A percentile compares a stretch with the other conserved stretches of the same genome.
phyloP scores from a whole-genome alignment of 2,113 vertebrate genomes.

The Syngnathus scovelli region DNA sequence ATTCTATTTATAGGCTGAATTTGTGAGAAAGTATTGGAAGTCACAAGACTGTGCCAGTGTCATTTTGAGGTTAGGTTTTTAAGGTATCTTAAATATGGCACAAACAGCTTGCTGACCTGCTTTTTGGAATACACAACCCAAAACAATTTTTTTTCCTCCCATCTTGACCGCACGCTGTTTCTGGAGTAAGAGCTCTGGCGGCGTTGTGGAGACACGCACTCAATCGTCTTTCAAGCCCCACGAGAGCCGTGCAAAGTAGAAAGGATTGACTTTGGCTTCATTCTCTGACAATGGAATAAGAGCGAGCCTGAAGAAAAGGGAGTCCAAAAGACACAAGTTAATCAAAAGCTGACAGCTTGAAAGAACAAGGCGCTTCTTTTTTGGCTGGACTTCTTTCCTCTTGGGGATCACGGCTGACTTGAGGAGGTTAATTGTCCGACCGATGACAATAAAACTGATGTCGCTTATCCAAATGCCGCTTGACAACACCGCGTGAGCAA shows the following conservation, averaged over 20 bases:
- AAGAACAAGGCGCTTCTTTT: constrained; percentile 27
- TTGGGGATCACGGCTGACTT: constrained; percentile 33
- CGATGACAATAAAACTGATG: too few species aligned
- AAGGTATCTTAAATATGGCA: background rate
- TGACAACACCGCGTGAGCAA: background rate
- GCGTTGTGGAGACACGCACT: constrained; percentile 1
- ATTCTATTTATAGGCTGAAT: too few species aligned
- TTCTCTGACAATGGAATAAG: constrained; percentile 19
- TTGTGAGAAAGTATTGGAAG: too few species aligned
- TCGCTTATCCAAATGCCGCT: too few species aligned
- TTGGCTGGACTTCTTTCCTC: constrained; percentile 30
- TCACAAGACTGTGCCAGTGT: too few species aligned
- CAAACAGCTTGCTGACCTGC: background rate
- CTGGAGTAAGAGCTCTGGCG: background rate
- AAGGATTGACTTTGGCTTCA: constrained; percentile 22
- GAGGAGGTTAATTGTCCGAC: background rate
- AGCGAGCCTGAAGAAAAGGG: constrained; percentile 5
- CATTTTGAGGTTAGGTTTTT: background rate
- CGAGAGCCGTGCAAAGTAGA: constrained; percentile 43
- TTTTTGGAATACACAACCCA: background rate
- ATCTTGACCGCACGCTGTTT: background rate
- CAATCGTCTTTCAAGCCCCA: constrained; percentile 35
- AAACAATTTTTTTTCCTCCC: background rate
- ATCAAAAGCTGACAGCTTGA: constrained; percentile 46
- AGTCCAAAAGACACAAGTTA: constrained; percentile 45